Conservation (phyloP, 1,140 invertebrate species). For the Helicoverpa armigera region DNA sequence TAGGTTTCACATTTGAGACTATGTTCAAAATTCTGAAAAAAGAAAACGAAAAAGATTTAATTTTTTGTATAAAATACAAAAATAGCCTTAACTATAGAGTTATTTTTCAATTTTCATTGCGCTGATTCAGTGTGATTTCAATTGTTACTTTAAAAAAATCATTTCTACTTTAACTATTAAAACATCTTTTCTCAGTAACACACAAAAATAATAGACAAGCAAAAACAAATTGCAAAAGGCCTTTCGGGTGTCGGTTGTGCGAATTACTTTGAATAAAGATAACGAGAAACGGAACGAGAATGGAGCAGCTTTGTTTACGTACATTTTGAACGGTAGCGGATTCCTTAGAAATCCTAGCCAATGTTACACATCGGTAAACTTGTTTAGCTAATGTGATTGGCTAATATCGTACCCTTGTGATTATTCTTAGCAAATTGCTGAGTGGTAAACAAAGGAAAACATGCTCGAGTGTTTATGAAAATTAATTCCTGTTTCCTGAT, state of each 20-base stretch:
- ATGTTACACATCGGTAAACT: conserved; percentile 4
- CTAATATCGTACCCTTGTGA: not conserved
- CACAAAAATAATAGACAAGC: conserved; percentile 34
- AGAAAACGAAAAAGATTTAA: too few species aligned
- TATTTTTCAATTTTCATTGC: too few species aligned
- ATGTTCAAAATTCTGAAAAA: not conserved
- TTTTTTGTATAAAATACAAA: too few species aligned
- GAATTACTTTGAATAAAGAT: conserved; percentile 54
- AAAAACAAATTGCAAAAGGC: conserved; percentile 43
- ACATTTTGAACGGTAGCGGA: conserved; percentile 46
- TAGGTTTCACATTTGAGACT: conserved; percentile 2
- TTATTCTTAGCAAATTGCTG: not conserved
- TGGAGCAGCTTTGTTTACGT: conserved; percentile 31
- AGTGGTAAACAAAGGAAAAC: too few species aligned
- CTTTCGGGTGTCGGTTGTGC: not conserved
- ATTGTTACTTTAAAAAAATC: too few species aligned
- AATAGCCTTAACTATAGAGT: too few species aligned
- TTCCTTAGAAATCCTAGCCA: conserved; percentile 4
- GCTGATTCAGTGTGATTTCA: too few species aligned
- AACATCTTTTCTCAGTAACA: conserved; percentile 22
- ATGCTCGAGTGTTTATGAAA: too few species aligned
- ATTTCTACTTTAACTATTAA: too few species aligned
- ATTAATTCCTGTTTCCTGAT: too few species aligned
- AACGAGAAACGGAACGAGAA: conserved; percentile 47
- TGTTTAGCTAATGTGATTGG: not conserved